phyloP scores from a whole-genome alignment of 2,888 invertebrate genomes.

The Dolichopus griseipennis region DNA sequence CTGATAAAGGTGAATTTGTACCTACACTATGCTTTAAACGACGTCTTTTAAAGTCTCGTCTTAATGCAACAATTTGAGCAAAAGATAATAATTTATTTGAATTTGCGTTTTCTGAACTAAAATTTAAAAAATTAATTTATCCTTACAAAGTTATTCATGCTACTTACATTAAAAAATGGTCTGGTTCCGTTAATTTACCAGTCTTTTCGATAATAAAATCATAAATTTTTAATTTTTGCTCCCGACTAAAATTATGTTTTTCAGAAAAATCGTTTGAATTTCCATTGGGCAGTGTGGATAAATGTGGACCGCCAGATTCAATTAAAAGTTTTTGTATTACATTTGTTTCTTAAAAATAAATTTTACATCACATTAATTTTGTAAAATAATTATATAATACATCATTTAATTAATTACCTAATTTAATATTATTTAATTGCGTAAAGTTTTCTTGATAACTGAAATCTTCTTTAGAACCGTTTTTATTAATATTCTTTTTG shows the following conservation, averaged over 20 bases:
- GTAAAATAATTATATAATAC: too few relatives aligned
- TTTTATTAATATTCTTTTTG: not conserved
- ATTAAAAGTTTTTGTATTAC: too few relatives aligned
- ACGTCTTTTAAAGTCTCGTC: constrained; percentile 30
- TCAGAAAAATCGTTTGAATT: constrained; percentile 30
- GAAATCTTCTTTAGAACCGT: not conserved
- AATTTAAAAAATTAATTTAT: constrained; percentile 9
- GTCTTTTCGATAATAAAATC: constrained; percentile 31
- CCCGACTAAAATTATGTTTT: constrained; percentile 29
- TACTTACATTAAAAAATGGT: constrained; percentile 27
- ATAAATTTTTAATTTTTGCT: constrained; percentile 32
- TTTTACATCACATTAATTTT: too few relatives aligned
- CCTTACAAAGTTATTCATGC: not conserved
- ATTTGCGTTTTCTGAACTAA: constrained; percentile 19
- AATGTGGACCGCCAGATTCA: too few relatives aligned
- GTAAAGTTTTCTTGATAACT: not conserved
- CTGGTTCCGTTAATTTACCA: constrained; percentile 25
- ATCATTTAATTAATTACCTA: not conserved
- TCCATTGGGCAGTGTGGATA: not conserved
- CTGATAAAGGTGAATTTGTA: constrained; percentile 30
- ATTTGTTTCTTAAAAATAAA: too few relatives aligned
- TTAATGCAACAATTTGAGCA: constrained; percentile 35
- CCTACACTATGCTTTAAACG: constrained; percentile 33
- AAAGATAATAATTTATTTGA: constrained; percentile 26
- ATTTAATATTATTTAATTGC: not conserved